phyloP scores from a whole-genome alignment of 1,140 invertebrate species.

The Drosophila rhopaloa region DNA sequence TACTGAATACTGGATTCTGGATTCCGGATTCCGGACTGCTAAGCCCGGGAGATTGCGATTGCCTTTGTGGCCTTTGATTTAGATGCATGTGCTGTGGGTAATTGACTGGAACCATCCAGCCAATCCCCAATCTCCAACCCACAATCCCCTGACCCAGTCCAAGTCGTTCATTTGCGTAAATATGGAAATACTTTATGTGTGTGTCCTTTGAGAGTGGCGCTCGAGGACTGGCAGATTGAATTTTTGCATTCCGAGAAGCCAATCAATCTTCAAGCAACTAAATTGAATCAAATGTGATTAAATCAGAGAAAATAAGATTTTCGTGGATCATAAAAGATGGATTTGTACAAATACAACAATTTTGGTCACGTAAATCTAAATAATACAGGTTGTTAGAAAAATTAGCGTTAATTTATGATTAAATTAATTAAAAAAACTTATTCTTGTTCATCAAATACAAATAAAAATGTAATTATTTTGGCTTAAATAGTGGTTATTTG shows the following conservation, averaged over 20 bases:
- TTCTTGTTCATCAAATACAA: too few relatives aligned
- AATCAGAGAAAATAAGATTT: conserved; percentile 19
- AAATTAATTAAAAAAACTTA: too few relatives aligned
- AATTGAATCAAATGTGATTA: conserved; percentile 46
- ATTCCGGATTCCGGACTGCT: conserved; percentile 19
- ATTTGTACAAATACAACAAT: background rate
- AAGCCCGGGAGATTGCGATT: conserved; percentile 50
- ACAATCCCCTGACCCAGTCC: conserved; percentile 30
- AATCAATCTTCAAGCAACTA: conserved; percentile 35
- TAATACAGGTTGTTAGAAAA: too few relatives aligned
- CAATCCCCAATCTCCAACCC: conserved; percentile 1
- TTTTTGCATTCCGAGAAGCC: conserved; percentile 30
- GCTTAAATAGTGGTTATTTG: too few relatives aligned
- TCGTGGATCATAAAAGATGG: background rate
- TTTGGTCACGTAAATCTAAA: background rate
- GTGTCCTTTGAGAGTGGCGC: conserved; percentile 27
- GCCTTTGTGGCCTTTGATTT: conserved; percentile 54
- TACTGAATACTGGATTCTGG: conserved; percentile 12
- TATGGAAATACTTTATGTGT: conserved; percentile 43
- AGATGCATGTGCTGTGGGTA: conserved; percentile 45
- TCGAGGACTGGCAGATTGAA: conserved; percentile 28
- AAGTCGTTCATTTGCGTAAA: conserved; percentile 50
- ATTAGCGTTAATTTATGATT: background rate
- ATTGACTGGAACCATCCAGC: conserved; percentile 62
- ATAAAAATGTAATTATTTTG: too few relatives aligned